phyloP scores from a whole-genome alignment of 2,888 invertebrate species.

The Hoplodrina blanda region DNA sequence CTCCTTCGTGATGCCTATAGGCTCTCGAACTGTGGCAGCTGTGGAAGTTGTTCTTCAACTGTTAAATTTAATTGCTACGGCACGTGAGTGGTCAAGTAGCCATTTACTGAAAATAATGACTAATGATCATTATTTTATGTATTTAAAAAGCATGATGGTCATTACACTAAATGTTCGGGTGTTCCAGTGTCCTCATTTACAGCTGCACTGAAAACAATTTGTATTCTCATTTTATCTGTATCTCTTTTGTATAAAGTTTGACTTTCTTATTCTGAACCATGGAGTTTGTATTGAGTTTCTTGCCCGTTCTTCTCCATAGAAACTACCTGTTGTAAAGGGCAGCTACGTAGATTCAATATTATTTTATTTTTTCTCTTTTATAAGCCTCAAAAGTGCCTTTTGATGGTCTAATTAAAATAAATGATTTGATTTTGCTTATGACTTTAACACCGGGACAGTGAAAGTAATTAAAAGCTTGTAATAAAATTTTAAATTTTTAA shows the following conservation, averaged over 20 bases:
- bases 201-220: not conserved
- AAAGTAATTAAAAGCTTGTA: too few relatives aligned
- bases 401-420: too few relatives aligned
- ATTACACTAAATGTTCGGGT: conserved; percentile 5
- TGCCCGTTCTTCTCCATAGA: too few relatives aligned
- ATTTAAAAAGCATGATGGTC: not conserved
- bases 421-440: too few relatives aligned
- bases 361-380: too few relatives aligned
- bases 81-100: not conserved
- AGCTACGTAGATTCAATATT: too few relatives aligned
- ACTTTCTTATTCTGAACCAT: not conserved
- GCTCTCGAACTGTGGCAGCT: conserved; percentile 13
- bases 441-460: too few relatives aligned
- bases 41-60: conserved; percentile 6
- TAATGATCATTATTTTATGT: conserved; percentile 3
- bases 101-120: conserved; percentile 9
- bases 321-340: too few relatives aligned
- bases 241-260: not conserved
- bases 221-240: not conserved
- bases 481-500: too few relatives aligned
- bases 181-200: not conserved
- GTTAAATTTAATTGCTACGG: conserved; percentile 1
- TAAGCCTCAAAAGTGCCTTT: too few relatives aligned
- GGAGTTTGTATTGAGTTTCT: too few relatives aligned
- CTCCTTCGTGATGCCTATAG: conserved; percentile 18